Percentiles rank a stretch among this genome's conserved stretches.
phyloP scores from a whole-genome alignment of 2,797 vertebrate genomes.

The Echeneis naucrates region DNA sequence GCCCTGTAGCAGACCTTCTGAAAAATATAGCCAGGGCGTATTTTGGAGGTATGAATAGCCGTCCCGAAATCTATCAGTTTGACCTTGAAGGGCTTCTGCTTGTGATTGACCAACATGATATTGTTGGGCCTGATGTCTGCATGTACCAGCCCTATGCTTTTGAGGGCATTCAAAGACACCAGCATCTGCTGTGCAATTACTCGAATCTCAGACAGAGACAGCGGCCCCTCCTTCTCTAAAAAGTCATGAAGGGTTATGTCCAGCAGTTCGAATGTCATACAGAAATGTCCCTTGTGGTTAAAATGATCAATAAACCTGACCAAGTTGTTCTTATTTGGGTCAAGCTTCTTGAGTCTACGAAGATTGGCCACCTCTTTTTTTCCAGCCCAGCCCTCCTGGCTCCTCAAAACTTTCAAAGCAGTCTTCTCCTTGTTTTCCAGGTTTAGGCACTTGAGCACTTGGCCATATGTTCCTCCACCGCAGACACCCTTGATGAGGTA shows the following conservation, averaged over 20 bases:
- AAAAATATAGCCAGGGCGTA: no score
- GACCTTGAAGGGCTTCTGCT: conserved; percentile 1
- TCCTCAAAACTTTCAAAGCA: neutral
- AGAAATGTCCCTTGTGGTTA: neutral
- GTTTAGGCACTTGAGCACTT: neutral
- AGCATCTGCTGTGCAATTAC: conserved; percentile 27
- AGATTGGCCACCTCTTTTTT: neutral
- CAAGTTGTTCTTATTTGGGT: conserved; percentile 9
- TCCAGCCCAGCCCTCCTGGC: rapidly evolving
- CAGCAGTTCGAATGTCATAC: conserved; percentile 27
- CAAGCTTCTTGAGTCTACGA: neutral
- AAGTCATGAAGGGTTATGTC: neutral
- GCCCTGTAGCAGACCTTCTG: no score
- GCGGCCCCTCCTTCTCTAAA: rapidly evolving
- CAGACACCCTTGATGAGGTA: no score
- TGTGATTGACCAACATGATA: conserved; percentile 31
- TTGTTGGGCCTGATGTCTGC: conserved; percentile 45
- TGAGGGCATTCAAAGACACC: conserved; percentile 24
- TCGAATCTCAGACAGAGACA: no score
- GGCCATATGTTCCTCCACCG: neutral
- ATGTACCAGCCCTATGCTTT: neutral
- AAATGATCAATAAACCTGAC: neutral
- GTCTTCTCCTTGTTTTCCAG: neutral
- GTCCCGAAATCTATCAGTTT: conserved; percentile 49
- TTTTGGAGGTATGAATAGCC: neutral